These are phyloP conservation scores for Gallinago media DNA, from an alignment of 2,113 vertebrate genomes.

Conservation along the genomic window DNA sequence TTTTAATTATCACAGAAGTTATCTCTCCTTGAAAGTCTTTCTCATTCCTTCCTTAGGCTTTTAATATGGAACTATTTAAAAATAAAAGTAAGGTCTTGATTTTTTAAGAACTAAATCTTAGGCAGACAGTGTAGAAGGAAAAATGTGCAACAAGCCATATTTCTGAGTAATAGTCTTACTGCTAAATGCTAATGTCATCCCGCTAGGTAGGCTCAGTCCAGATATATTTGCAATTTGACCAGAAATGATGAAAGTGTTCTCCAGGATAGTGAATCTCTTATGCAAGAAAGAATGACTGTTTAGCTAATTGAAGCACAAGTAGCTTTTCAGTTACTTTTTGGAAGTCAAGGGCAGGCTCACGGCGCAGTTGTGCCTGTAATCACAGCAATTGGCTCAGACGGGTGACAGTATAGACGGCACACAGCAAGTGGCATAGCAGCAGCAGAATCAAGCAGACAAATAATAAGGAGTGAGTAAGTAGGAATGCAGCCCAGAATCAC, in stretches of 20 bases:
- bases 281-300: background rate
- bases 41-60: background rate
- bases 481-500: background rate
- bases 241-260: background rate
- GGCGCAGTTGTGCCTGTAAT: background rate
- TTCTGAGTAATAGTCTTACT: background rate
- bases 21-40: background rate
- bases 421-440: background rate
- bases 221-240: background rate
- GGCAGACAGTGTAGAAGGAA: background rate
- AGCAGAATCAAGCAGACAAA: background rate
- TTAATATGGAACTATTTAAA: background rate
- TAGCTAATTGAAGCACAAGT: background rate
- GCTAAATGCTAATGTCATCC: background rate
- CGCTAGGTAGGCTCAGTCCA: background rate
- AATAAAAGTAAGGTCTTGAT: background rate
- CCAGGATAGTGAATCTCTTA: background rate
- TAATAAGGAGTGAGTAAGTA: background rate
- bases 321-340: background rate
- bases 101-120: background rate
- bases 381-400: background rate
- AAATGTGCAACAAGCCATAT: background rate
- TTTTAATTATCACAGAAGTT: background rate
- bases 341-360: background rate
- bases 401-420: background rate